Percentiles rank a stretch among this genome's conserved stretches.
Evolutionary conservation across 2,888 invertebrate genomes (phyloP).

Genomic region (Plebejus melissa): DNA sequence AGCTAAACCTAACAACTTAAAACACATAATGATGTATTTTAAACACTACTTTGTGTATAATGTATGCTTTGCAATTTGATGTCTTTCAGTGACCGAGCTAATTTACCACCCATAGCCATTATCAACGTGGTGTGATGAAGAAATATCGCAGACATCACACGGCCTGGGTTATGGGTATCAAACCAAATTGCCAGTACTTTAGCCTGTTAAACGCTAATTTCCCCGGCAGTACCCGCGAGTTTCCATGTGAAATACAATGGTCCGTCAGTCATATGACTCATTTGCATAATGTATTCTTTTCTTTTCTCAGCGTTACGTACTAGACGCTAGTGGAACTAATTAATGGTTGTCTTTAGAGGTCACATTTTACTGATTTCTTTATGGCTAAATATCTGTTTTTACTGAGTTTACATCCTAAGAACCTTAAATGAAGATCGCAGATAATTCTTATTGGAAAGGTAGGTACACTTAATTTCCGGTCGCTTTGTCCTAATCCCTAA

Average conservation of each 20-base stretch:
- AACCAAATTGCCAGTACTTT: background rate
- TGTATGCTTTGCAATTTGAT: too few species aligned
- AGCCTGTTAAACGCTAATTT: background rate
- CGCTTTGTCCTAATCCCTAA: slow-evolving; percentile 1
- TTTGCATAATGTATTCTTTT: slow-evolving; percentile 10
- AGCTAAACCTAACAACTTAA: background rate
- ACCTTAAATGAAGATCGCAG: background rate
- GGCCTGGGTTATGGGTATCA: background rate
- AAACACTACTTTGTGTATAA: background rate
- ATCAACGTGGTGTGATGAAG: background rate
- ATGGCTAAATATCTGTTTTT: background rate
- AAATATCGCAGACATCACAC: background rate
- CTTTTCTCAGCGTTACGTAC: background rate
- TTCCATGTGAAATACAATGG: background rate
- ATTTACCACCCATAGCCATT: background rate
- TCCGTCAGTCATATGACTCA: background rate
- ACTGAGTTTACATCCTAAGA: background rate
- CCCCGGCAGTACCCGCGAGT: background rate
- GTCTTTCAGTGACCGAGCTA: background rate
- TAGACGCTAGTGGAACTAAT: background rate
- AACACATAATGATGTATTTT: slow-evolving; percentile 9
- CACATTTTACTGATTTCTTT: background rate
- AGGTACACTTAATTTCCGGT: background rate
- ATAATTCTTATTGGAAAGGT: background rate
- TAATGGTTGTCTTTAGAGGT: background rate